Percentiles rank a stretch among this genome's conserved stretches.
These are phyloP conservation scores for Epinephelus coioides DNA, from an alignment of 2,797 vertebrate genomes.

Conservation along the genomic window DNA sequence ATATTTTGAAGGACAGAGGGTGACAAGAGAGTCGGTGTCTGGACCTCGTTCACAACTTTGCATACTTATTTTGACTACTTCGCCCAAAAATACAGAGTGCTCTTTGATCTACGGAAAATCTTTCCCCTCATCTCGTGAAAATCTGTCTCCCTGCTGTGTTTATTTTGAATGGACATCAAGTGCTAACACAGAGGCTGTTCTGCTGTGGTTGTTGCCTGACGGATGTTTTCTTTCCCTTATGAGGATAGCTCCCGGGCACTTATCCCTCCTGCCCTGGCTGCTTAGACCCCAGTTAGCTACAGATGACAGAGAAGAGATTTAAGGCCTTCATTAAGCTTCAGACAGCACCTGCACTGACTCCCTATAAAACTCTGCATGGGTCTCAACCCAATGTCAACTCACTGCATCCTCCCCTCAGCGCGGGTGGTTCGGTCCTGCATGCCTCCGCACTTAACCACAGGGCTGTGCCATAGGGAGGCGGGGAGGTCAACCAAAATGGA, in stretches of 20 bases:
- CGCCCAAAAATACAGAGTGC: slow-evolving; percentile 32
- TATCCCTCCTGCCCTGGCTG: slow-evolving; percentile 50
- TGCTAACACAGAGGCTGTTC: slow-evolving; percentile 61
- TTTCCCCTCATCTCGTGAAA: slow-evolving; percentile 53
- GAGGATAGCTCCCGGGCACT: slow-evolving; percentile 67
- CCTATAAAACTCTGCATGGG: slow-evolving; percentile 69
- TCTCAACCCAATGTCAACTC: slow-evolving; percentile 68
- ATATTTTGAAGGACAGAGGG: slow-evolving; percentile 62
- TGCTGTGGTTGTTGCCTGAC: slow-evolving; percentile 58
- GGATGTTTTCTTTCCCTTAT: slow-evolving; percentile 74
- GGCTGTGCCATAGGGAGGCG: slow-evolving; percentile 61
- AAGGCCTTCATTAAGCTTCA: slow-evolving; percentile 77
- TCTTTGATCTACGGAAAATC: slow-evolving; percentile 63
- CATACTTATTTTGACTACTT: slow-evolving; percentile 48
- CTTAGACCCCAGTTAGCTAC: slow-evolving; percentile 65
- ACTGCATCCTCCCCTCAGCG: slow-evolving; percentile 59
- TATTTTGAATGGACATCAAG: slow-evolving; percentile 74
- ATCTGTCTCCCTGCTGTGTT: slow-evolving; percentile 63
- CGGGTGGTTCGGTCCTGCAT: slow-evolving; percentile 73
- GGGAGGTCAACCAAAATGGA: slow-evolving; percentile 75
- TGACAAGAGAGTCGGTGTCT: slow-evolving; percentile 48
- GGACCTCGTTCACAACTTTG: slow-evolving; percentile 52
- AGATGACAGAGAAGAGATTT: slow-evolving; percentile 76
- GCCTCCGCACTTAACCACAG: slow-evolving; percentile 63
- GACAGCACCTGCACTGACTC: slow-evolving; percentile 75